These are phyloP conservation scores for Mormyrops attenuatus DNA, from an alignment of 2,797 vertebrate genomes.

Conservation along the genomic window DNA sequence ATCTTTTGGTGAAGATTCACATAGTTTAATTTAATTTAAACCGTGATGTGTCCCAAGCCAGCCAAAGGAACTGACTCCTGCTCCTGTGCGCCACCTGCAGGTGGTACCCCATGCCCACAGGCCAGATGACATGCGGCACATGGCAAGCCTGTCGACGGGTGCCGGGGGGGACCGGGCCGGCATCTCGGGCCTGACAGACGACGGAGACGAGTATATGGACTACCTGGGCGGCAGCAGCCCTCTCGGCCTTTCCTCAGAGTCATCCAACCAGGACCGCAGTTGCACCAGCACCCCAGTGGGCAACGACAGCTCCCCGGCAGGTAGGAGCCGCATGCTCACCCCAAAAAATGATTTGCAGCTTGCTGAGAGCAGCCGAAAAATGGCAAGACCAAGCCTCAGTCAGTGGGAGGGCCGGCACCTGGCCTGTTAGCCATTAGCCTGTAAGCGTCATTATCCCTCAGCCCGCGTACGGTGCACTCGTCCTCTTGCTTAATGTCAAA, in stretches of 20 bases:
- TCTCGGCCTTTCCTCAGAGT: constrained; percentile 86
- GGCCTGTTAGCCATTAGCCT: background rate
- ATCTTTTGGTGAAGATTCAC: background rate
- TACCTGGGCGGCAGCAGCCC: constrained; percentile 86
- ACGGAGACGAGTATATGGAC: constrained; percentile 91
- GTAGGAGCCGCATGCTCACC: constrained; percentile 52
- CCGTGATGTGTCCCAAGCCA: no score
- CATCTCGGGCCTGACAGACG: constrained; percentile 68
- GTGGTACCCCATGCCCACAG: constrained; percentile 61
- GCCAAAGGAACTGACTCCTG: background rate
- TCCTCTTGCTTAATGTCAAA: background rate
- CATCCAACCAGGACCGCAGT: constrained; percentile 94
- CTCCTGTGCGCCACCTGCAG: constrained; percentile 43
- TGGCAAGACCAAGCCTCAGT: background rate
- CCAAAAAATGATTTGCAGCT: background rate
- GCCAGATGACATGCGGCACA: constrained; percentile 61
- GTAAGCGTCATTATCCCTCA: background rate
- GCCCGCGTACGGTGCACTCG: background rate
- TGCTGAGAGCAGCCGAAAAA: background rate
- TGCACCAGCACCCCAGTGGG: constrained; percentile 96
- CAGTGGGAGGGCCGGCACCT: background rate
- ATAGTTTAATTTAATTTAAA: background rate
- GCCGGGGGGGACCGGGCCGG: constrained; percentile 42
- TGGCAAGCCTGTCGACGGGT: constrained; percentile 59
- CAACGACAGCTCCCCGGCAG: constrained; percentile 87